Conservation (phyloP, 2,797 vertebrate genomes). For the Sebastes vulpes region DNA sequence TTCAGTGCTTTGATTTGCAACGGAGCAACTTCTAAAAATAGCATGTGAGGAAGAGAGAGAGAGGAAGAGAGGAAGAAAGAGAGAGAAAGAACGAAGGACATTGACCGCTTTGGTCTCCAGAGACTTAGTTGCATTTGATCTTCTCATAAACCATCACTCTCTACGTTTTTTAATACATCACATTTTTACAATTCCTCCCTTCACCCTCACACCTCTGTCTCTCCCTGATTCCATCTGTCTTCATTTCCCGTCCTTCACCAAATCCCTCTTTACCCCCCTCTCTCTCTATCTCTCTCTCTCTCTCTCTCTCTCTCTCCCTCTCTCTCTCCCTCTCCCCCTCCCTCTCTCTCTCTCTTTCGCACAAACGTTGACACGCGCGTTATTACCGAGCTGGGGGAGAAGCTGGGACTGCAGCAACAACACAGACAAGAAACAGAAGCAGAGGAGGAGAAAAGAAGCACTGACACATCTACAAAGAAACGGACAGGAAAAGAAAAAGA, state of each 20-base stretch:
- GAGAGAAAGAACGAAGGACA: slow-evolving; percentile 45
- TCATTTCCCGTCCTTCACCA: slow-evolving; percentile 32
- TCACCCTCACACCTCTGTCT: slow-evolving; percentile 48
- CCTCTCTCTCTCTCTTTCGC: slow-evolving; percentile 40
- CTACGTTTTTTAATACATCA: slow-evolving; percentile 38
- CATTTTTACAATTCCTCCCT: slow-evolving; percentile 45
- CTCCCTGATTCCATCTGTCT: slow-evolving; percentile 58
- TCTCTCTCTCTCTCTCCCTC: slow-evolving; percentile 26
- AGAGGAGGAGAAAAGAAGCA: slow-evolving; percentile 45
- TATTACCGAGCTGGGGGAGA: slow-evolving; percentile 47
- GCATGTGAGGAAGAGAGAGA: slow-evolving; percentile 55
- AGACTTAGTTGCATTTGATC: slow-evolving; percentile 64
- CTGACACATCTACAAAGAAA: slow-evolving; percentile 29
- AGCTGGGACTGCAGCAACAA: slow-evolving; percentile 57
- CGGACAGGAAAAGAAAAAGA: neutral
- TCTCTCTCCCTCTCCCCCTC: slow-evolving; percentile 26
- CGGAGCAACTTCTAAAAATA: slow-evolving; percentile 85
- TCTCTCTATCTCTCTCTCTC: neutral
- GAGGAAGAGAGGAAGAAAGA: slow-evolving; percentile 19
- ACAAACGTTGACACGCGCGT: slow-evolving; percentile 52
- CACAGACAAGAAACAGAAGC: slow-evolving; percentile 51
- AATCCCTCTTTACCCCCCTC: slow-evolving; percentile 28
- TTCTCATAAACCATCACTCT: slow-evolving; percentile 38
- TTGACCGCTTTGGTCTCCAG: slow-evolving; percentile 53
- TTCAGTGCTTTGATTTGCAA: slow-evolving; percentile 78